Evolutionary conservation across 1,140 invertebrate genomes (phyloP).

Genomic region (Oedothorax gibbosus): DNA sequence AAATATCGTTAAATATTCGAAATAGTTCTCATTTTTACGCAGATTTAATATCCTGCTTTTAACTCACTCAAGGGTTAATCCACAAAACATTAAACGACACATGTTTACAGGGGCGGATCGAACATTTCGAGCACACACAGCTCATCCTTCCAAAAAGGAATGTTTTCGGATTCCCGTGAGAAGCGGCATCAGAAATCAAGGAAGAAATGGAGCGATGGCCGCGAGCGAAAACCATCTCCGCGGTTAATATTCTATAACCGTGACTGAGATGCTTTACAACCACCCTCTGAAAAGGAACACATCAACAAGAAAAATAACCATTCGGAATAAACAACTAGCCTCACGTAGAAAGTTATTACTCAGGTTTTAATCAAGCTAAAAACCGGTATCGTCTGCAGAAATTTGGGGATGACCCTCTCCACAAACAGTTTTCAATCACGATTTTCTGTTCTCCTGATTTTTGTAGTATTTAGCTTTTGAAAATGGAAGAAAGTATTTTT

Average conservation of each 20-base stretch:
- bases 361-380: neutral
- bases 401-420: neutral
- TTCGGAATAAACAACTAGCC: neutral
- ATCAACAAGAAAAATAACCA: slow-evolving; percentile 15
- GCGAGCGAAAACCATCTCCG: slow-evolving; percentile 3
- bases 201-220: slow-evolving; percentile 55
- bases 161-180: slow-evolving; percentile 50
- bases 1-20: too few relatives aligned
- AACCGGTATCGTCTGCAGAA: slow-evolving; percentile 54
- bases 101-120: too few relatives aligned
- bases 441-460: slow-evolving; percentile 2
- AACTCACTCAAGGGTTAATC: too few relatives aligned
- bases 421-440: slow-evolving; percentile 18
- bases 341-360: neutral
- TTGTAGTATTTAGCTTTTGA: neutral
- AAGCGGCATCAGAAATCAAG: slow-evolving; percentile 23
- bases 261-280: slow-evolving; percentile 47
- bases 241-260: neutral
- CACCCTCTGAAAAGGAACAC: neutral
- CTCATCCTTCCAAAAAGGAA: neutral
- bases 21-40: too few relatives aligned
- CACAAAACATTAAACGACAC: too few relatives aligned
- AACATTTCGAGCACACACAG: neutral
- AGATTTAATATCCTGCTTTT: too few relatives aligned
- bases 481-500: too few relatives aligned